Conservation (phyloP, 1,140 invertebrate genomes). For the Drosophila persimilis region DNA sequence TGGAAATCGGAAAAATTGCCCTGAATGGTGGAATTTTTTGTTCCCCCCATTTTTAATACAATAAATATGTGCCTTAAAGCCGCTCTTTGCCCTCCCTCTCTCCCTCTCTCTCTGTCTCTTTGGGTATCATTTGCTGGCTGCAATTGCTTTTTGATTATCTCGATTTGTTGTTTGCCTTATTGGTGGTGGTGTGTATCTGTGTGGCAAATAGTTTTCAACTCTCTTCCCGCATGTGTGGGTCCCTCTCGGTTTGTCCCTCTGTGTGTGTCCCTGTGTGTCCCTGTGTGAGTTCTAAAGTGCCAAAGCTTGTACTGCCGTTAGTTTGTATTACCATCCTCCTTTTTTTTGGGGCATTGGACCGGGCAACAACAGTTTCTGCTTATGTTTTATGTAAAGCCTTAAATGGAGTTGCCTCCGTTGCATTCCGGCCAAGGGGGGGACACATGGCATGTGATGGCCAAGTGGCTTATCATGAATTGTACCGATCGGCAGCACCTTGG, state of each 20-base stretch:
- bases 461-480: too few species aligned
- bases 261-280: constrained; percentile 7
- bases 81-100: background rate
- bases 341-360: constrained; percentile 11
- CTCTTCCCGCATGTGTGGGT: background rate
- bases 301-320: constrained; percentile 52
- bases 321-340: constrained; percentile 13
- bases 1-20: constrained; percentile 31
- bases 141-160: constrained; percentile 53
- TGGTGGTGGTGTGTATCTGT: background rate
- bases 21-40: constrained; percentile 43
- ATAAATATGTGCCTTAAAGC: constrained; percentile 19
- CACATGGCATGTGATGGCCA: background rate
- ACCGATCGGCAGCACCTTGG: too few species aligned
- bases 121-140: constrained; percentile 21
- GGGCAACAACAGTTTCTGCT: background rate
- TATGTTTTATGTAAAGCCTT: constrained; percentile 7
- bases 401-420: background rate
- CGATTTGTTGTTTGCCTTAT: constrained; percentile 20
- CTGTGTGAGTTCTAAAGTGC: constrained; percentile 39
- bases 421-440: background rate
- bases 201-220: constrained; percentile 39
- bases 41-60: constrained; percentile 23
- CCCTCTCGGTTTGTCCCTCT: background rate
- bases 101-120: background rate